These are phyloP conservation scores for Petaurus breviceps DNA, from an alignment of 2,113 vertebrate genomes.

Conservation along the genomic window DNA sequence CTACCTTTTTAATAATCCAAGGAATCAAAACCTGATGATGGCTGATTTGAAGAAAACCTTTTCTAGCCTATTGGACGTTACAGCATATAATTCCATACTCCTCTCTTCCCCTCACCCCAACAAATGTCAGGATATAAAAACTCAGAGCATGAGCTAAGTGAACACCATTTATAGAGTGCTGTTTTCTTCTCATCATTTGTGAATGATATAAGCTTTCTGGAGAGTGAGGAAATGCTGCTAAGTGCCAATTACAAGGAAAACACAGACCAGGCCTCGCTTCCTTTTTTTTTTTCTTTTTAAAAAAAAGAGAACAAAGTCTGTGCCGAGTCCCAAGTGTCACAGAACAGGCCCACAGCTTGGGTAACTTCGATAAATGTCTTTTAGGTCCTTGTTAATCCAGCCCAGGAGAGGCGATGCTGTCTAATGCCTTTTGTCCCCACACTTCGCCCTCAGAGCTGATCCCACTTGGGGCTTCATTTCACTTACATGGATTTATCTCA, in stretches of 20 bases:
- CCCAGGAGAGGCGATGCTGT: slow-evolving; percentile 70
- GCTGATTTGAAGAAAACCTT: not conserved
- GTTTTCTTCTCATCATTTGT: slow-evolving; percentile 46
- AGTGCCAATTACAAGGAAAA: slow-evolving; percentile 67
- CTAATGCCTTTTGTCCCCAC: slow-evolving; percentile 66
- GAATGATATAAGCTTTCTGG: slow-evolving; percentile 67
- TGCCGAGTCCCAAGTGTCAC: slow-evolving; percentile 56
- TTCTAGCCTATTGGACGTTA: not conserved
- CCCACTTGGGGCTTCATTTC: not conserved
- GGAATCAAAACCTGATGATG: not conserved
- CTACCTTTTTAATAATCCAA: not conserved
- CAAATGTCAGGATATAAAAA: not conserved
- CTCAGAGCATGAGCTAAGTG: slow-evolving; percentile 3
- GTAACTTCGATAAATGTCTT: slow-evolving; percentile 74
- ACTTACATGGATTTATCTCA: slow-evolving; percentile 65
- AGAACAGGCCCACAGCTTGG: slow-evolving; percentile 57
- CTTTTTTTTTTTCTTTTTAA: slow-evolving; percentile 50
- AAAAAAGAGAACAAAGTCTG: slow-evolving; percentile 63
- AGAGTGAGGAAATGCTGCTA: slow-evolving; percentile 57
- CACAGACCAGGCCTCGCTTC: slow-evolving; percentile 60
- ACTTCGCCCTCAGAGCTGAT: slow-evolving; percentile 43
- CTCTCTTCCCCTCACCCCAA: not conserved
- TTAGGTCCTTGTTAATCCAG: slow-evolving; percentile 67
- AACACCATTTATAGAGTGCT: slow-evolving; percentile 35
- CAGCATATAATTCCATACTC: not conserved